Evolutionary conservation across 2,888 invertebrate genomes (phyloP), one percentile per base, ranked within the genome.

Genomic region (Helobdella robusta): DNA sequence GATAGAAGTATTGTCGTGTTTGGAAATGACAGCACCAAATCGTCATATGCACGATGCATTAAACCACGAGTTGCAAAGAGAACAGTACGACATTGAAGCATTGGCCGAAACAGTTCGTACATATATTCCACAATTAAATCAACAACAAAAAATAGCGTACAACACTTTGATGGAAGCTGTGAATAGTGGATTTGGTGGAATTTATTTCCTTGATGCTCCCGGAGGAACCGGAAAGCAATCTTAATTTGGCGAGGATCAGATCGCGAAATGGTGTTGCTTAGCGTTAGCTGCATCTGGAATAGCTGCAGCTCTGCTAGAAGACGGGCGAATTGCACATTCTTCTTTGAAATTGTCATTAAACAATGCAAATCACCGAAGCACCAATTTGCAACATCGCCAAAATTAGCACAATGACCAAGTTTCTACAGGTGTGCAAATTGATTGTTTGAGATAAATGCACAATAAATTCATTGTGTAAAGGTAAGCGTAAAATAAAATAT

Each of bases 21-120:
- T 40, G 44, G 44, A 11, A n/a, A 50, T 50, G 52, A 50, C 52
- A 50, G 11, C 52, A 20, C 52, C 52, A 15, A 50, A 50, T 50
- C 52, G 52, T 15, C 20, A 15, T 20, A 50, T 50, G 52, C 52
- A 50, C 52, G 52, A 50, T 50, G 52, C 52, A 11, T 50, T 50
- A 6, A 50, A 20, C 20, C 52, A 50, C 20, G 20, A 50, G 52
- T 50, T 20, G 23, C 11, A 50, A 50, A 50, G 52, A 50, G 52
- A 50, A 50, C 11, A 50, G 23, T 20, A 20, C 44, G 44, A 40
- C n/a, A 40, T n/a, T 15, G 44, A 40, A 40, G 44, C 44, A 11
- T 40, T 15, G 44, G 44, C 44, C n/a, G 44, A 50, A 50, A 6
- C 52, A 50, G 52, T 50, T 50, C 52, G 52, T 50, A 6, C 52